Evolutionary conservation across 1,140 invertebrate genomes (phyloP), one percentile per base, ranked within the genome.

Genomic region (Physella acuta): DNA sequence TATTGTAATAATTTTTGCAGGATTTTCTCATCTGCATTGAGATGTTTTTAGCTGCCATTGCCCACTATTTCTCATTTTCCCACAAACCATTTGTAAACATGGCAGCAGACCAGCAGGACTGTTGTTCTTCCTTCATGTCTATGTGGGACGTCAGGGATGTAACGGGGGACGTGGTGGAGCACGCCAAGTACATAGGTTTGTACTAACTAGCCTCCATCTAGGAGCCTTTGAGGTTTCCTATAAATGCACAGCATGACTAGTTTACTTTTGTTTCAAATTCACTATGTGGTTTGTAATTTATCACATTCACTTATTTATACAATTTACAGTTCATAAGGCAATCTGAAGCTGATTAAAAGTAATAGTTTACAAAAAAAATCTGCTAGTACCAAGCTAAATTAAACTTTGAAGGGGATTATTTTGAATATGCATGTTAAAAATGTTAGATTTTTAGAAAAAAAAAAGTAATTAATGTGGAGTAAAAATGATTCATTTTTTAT

Each of bases 131-230:
- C 11, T 89, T 88, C 70, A 84, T 88, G 68, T 91, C 92, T 20
- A 97, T 97, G 93, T 94, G 93, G 91, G 94, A 98, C 84, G 90
- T 98, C 8, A 94, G 93, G 0, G 95, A 98, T 85, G 93, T 98
- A 30, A 92, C 92, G 56, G 89, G 91, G 71, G 94, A 98, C 82
- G 91, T 98, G 39, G 90, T 92, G 63, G 94, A 98, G 79, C 94
- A 98, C 82, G 88, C 97, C 62, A 91, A 92, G 14, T 92, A 95
- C 67, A 92, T 97, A 34, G 81, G 85, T 83, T 61, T 74, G 81
- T 73, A n/a, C n/a, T n/a, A n/a, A n/a, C n/a, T n/a, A n/a, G n/a
- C n/a, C n/a, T n/a, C n/a, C n/a, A n/a, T n/a, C n/a, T n/a, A n/a
- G n/a, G n/a, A n/a, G n/a, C n/a, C n/a, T n/a, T n/a, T n/a, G n/a